Conservation (phyloP, 64 coral and sea anemone species). For the Trachythela sp. region DNA sequence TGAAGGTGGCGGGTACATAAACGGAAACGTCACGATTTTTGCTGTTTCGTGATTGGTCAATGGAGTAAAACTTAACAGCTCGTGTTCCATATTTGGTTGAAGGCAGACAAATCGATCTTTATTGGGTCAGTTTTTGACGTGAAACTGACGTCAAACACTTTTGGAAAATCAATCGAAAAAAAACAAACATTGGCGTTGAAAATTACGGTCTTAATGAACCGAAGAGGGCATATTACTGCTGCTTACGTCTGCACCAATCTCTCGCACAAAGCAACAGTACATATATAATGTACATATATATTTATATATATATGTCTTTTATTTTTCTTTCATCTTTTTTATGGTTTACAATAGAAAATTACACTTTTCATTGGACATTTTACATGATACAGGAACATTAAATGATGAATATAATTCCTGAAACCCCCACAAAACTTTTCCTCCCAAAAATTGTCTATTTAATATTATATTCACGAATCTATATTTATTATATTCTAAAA, state of each 20-base stretch:
- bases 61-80: background rate
- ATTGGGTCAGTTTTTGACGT: background rate
- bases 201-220: background rate
- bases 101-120: background rate
- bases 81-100: constrained; percentile 3
- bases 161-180: background rate
- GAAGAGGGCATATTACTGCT: background rate
- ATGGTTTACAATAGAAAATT: too few species aligned
- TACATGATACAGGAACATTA: too few species aligned
- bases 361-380: too few species aligned
- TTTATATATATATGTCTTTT: too few species aligned
- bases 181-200: background rate
- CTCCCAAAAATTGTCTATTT: too few species aligned
- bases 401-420: too few species aligned
- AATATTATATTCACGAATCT: too few species aligned
- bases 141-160: background rate
- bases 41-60: background rate
- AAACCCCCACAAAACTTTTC: too few species aligned
- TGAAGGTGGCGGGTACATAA: constrained; percentile 26
- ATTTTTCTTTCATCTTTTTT: too few species aligned
- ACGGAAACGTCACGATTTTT: constrained; percentile 29
- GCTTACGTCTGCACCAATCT: background rate
- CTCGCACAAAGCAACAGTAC: too few species aligned
- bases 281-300: too few species aligned
- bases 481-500: too few species aligned